phyloP scores from a whole-genome alignment of 2,113 vertebrate species.

The Cheilinus undulatus region DNA sequence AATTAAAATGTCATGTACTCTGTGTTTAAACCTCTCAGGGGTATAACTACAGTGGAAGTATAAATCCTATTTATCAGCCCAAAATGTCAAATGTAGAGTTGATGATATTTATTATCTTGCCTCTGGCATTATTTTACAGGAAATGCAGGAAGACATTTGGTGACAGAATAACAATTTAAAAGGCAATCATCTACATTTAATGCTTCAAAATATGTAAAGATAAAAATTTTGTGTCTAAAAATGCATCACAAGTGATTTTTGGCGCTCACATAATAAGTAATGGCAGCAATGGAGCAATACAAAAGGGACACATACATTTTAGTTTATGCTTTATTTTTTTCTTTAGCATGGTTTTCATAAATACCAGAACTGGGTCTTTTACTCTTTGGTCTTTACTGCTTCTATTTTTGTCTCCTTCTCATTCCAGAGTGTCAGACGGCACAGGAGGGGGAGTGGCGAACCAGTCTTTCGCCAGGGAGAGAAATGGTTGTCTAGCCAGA shows the following conservation, averaged over 20 bases:
- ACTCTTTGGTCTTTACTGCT: constrained; percentile 63
- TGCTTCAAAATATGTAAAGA: too few species aligned
- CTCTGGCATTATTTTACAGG: constrained; percentile 8
- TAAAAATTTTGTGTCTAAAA: constrained; percentile 12
- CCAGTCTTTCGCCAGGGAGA: constrained; percentile 61
- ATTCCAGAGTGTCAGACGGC: constrained; percentile 71
- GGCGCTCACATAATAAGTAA: constrained; percentile 15
- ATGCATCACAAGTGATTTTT: not conserved
- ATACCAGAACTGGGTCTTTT: constrained; percentile 53
- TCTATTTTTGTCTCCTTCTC: constrained; percentile 75
- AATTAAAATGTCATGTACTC: constrained; percentile 56
- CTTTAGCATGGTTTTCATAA: constrained; percentile 47
- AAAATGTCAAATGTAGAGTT: constrained; percentile 54
- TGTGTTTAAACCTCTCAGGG: constrained; percentile 34
- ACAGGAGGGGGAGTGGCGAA: constrained; percentile 62
- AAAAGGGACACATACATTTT: constrained; percentile 16
- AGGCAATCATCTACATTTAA: too few species aligned
- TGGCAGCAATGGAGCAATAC: constrained; percentile 17
- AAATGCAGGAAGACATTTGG: too few species aligned
- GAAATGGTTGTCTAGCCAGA: constrained; percentile 63
- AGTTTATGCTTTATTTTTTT: constrained; percentile 25
- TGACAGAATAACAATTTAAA: too few species aligned
- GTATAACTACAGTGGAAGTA: constrained; percentile 28
- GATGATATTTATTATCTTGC: constrained; percentile 11
- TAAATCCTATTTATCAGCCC: constrained; percentile 43